Evolutionary conservation across 2,888 invertebrate genomes (phyloP), one percentile per base, ranked within the genome.

Genomic region (Amiota minor): DNA sequence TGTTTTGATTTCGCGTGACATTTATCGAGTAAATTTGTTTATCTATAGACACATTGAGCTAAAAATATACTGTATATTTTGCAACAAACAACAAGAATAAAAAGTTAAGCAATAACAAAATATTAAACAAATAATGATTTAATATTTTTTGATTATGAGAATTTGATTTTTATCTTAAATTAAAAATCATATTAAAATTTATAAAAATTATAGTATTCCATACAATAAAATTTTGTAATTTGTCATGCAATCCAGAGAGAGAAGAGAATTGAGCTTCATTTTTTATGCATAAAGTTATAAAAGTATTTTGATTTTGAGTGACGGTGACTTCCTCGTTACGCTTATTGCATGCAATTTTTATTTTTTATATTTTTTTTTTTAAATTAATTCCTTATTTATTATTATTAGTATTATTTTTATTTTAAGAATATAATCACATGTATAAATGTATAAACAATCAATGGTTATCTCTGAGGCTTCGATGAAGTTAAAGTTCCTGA

Each of bases 321-420:
- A 70, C 72, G 72, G 64, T 55, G 75, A 81, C 81, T 83, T 83
- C 83, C 84, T 84, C 77, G 71, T 76, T 80, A 81, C 82, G 79
- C 76, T 76, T 77, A 77, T 80, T 80, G 83, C 77, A 84, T 84
- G 62, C 62, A 62, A 62, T 62, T 62, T 59, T 11, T 10, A 35
- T 23, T 23, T 35, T 2, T n/a, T n/a, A n/a, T 35, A 4, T 35
- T 35, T 35, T 35, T 78, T 77, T 67, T 47, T 74, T 61, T 65
- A 20, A 45, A 50, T 53, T 68, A 71, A 69, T 71, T 67, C 67
- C 72, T 59, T 47, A 50, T 62, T 73, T 71, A 65, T 55, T 74
- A 75, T 35, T 35, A 74, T 72, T 79, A 75, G 72, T 59, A 70
- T 56, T 70, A 70, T 72, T 76, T 12, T 72, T 55, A 14, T 50